Base-by-base conservation (phyloP, 2,113 vertebrate genomes). In the Sander lucioperca region DNA sequence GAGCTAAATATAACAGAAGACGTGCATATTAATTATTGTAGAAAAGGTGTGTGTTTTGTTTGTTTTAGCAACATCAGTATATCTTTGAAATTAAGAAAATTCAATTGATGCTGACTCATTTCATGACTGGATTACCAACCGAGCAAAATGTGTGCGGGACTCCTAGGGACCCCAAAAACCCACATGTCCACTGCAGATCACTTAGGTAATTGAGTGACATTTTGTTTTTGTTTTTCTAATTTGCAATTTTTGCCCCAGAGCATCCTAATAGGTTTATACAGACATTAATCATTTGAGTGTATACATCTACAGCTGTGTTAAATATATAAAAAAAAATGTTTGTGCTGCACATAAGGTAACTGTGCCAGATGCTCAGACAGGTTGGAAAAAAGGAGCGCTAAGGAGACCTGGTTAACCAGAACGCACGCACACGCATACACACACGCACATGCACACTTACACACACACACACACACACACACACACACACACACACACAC, bases 351-450 rank as follows among this genome's bases (percentile, higher is more conserved):
- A n/a, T 25, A n/a, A 71, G 58, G 18, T 23, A 51, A 53, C 36
- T 72, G 74, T 58, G 13, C 15, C 51, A 9, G 64, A 58, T 13
- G 5, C 1, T 39, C 39, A 45, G 21, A 12, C n/a, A 64, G 67
- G 36, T 33, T 57, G 58, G 47, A 53, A 39, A 69, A 75, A 54
- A 58, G 25, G 54, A 70, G 18, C 43, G 50, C 47, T 39, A 77
- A 43, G 3, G 50, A 82, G 64, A 58, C 14, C 45, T 39, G 39
- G 43, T 39, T 39, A 39, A 39, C 36, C 8, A 9, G 36, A 9
- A 39, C 2, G 9, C 39, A 10, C 51, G 2, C 51, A 5, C 51
- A 21, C 51, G 2, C 21, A 4, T 8, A 11, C 53, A 1, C 53
- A 11, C 53, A 54, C 53, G 4, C 53, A 54, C 21, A 54, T 21